Conservation (phyloP, 2,888 invertebrate genomes). For the Leptothorax acervorum region DNA sequence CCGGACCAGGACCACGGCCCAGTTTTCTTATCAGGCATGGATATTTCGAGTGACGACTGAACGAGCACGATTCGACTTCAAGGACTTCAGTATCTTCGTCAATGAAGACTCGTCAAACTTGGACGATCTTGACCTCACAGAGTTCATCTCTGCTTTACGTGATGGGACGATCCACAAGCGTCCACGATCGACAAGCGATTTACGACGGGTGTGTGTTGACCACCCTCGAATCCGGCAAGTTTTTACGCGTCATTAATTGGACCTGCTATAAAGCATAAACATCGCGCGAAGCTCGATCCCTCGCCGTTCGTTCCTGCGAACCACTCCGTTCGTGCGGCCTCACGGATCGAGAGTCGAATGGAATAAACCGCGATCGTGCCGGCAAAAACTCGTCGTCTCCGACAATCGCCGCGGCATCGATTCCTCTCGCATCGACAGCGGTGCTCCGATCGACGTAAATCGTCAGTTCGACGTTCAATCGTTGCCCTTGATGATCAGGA, state of each 20-base stretch:
- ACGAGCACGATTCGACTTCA: neutral
- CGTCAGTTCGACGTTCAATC: neutral
- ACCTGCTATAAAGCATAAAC: slow-evolving; percentile 82
- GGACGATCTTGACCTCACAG: neutral
- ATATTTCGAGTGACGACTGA: neutral
- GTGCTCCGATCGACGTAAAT: slow-evolving; percentile 44
- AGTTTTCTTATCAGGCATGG: slow-evolving; percentile 66
- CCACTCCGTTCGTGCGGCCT: slow-evolving; percentile 74
- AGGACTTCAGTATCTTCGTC: neutral
- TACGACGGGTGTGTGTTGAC: slow-evolving; percentile 81
- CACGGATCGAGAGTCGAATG: slow-evolving; percentile 75
- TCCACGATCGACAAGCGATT: slow-evolving; percentile 47
- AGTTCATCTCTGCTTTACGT: neutral
- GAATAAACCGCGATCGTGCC: slow-evolving; percentile 80
- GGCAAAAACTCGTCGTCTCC: slow-evolving; percentile 85
- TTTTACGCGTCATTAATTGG: slow-evolving; percentile 84
- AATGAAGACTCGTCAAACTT: neutral
- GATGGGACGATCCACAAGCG: neutral
- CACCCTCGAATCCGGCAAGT: slow-evolving; percentile 81
- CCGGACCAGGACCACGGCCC: slow-evolving; percentile 58
- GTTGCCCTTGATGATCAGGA: slow-evolving; percentile 47
- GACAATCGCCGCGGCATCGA: slow-evolving; percentile 70
- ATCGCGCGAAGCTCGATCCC: slow-evolving; percentile 55
- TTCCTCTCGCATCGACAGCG: slow-evolving; percentile 60
- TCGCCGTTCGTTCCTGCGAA: slow-evolving; percentile 56